Conservation (phyloP, 2,113 vertebrate genomes). For the Rhinoptilus africanus region DNA sequence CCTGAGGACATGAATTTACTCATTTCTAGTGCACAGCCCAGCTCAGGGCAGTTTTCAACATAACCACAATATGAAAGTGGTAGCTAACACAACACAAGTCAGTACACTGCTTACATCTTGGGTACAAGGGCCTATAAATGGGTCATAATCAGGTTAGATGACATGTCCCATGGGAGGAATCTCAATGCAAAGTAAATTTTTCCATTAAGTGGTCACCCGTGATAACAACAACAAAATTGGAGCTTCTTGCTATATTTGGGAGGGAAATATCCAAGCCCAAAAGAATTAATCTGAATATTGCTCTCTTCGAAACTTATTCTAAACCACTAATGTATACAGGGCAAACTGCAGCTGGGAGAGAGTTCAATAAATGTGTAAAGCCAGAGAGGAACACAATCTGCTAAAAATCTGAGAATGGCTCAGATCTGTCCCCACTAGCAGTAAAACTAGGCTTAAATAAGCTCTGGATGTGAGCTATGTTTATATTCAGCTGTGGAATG, state of each 20-base stretch:
- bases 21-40: neutral
- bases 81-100: neutral
- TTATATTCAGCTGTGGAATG: neutral
- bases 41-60: neutral
- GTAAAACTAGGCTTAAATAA: neutral
- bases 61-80: neutral
- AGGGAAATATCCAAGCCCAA: neutral
- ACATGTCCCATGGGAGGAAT: neutral
- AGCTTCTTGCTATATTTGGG: neutral
- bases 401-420: neutral
- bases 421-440: neutral
- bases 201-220: neutral
- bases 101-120: neutral
- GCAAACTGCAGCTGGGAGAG: neutral
- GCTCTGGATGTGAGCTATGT: neutral
- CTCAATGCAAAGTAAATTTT: neutral
- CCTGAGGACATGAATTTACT: neutral
- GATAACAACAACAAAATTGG: neutral
- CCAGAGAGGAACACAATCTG: neutral
- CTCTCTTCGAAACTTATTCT: neutral
- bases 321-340: neutral
- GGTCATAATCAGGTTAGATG: neutral
- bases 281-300: neutral
- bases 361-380: neutral
- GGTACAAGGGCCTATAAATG: neutral